Evolutionary conservation across 1,140 invertebrate species (phyloP).

Genomic region (Dufourea novaeangliae): DNA sequence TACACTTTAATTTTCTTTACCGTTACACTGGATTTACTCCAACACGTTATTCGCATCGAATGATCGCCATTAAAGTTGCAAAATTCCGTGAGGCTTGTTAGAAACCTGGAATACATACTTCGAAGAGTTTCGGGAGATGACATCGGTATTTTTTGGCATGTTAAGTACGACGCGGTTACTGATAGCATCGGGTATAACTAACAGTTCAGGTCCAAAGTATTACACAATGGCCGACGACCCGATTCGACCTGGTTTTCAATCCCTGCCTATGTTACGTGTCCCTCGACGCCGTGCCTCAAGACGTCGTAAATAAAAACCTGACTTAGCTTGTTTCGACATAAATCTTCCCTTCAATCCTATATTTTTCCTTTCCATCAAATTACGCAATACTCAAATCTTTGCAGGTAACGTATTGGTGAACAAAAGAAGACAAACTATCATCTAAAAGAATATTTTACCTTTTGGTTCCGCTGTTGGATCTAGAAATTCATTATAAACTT

Average conservation of each 20-base stretch:
- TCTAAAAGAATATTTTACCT: no score
- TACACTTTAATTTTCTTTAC: no score
- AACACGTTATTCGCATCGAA: background rate
- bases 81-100: conserved; percentile 30
- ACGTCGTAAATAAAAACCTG: conserved; percentile 72
- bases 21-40: no score
- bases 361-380: conserved; percentile 17
- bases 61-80: conserved; percentile 27
- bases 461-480: no score
- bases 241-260: conserved; percentile 70
- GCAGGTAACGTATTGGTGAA: background rate
- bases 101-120: conserved; percentile 33
- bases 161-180: conserved; percentile 48
- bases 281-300: conserved; percentile 59
- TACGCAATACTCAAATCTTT: conserved; percentile 14
- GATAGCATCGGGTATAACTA: conserved; percentile 47
- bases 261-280: conserved; percentile 70
- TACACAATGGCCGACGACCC: conserved; percentile 55
- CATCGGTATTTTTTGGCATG: conserved; percentile 31
- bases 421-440: background rate
- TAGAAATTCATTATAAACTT: no score
- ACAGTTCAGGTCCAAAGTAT: conserved; percentile 50
- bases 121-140: conserved; percentile 22
- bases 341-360: conserved; percentile 45
- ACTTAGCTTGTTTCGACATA: conserved; percentile 22